A percentile compares a stretch with the other conserved stretches of the same genome.
Evolutionary conservation across 2,113 vertebrate species (phyloP).

Genomic region (Piprites chloris): DNA sequence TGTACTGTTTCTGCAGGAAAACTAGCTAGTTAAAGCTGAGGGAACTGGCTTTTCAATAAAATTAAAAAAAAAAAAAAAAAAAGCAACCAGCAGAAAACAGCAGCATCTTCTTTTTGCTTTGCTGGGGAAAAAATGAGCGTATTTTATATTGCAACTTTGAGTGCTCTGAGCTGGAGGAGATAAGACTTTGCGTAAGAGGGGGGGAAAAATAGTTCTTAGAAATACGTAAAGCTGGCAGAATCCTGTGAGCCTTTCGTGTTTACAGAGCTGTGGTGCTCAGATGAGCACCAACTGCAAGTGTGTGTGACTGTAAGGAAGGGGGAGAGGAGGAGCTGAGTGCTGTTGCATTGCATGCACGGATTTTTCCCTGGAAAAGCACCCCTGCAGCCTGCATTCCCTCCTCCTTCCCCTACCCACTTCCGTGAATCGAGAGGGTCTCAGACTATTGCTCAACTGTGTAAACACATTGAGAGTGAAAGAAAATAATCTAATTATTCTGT

Average conservation of each 20-base stretch:
- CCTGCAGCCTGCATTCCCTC: background rate
- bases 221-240: background rate
- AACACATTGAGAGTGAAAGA: background rate
- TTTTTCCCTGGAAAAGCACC: background rate
- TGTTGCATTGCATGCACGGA: background rate
- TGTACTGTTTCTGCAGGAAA: constrained; percentile 50
- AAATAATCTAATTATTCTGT: background rate
- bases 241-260: background rate
- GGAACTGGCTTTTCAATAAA: background rate
- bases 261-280: background rate
- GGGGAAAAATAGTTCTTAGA: background rate
- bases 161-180: background rate
- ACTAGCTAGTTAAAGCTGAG: constrained; percentile 9
- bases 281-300: background rate
- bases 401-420: background rate
- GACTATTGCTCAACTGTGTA: background rate
- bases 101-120: background rate
- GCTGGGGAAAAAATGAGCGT: background rate
- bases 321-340: background rate
- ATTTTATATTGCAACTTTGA: background rate
- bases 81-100: background rate
- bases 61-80: background rate
- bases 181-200: background rate
- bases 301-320: accelerated
- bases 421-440: background rate